Evolutionary conservation across 2,113 vertebrate genomes (phyloP).

Genomic region (Aviceda subcristata): DNA sequence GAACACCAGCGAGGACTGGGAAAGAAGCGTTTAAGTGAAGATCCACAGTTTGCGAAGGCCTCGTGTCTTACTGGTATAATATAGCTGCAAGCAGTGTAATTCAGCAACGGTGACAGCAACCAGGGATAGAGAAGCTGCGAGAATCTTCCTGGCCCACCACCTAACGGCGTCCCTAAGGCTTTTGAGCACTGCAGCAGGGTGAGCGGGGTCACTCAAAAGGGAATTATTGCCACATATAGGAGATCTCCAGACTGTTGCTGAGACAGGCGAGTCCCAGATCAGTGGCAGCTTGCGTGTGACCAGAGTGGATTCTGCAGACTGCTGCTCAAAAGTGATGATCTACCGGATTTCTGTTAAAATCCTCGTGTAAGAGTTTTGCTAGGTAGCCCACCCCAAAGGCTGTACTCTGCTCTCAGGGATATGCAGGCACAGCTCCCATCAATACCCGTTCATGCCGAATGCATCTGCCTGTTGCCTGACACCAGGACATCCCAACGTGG

Average conservation of each 20-base stretch:
- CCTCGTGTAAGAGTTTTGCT: not conserved
- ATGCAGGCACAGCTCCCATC: not conserved
- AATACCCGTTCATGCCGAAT: not conserved
- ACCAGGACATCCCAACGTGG: not conserved
- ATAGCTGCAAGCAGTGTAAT: not conserved
- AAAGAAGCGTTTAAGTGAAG: not conserved
- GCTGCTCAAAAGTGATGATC: not conserved
- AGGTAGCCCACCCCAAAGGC: not conserved
- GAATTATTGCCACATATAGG: rapidly evolving
- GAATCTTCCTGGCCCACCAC: not conserved
- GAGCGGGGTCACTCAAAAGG: not conserved
- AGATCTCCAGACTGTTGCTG: not conserved
- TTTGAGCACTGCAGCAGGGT: not conserved
- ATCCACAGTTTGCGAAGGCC: not conserved
- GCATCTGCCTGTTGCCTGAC: not conserved
- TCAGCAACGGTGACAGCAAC: not conserved
- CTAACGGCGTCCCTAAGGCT: rapidly evolving
- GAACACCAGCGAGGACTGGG: rapidly evolving
- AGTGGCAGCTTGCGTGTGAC: not conserved
- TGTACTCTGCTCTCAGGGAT: not conserved
- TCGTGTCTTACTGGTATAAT: not conserved
- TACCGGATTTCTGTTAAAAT: not conserved
- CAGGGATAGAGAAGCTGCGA: not conserved
- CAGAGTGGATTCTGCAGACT: not conserved
- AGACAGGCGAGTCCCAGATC: not conserved